Percentiles rank a stretch among this genome's conserved stretches.
These are phyloP conservation scores for Hyalella azteca DNA, from an alignment of 2,888 invertebrate genomes.

Conservation along the genomic window DNA sequence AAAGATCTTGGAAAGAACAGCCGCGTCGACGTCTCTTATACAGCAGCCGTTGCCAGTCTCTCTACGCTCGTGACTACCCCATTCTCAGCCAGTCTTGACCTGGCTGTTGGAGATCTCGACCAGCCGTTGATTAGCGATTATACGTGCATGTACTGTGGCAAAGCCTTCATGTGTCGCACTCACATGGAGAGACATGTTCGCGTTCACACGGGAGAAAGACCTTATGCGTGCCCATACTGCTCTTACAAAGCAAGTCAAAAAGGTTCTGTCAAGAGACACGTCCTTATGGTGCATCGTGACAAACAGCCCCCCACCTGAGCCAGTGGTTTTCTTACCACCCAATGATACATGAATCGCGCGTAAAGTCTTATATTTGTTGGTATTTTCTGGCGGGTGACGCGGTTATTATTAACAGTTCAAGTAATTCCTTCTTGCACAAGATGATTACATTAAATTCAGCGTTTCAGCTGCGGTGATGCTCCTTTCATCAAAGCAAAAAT, in stretches of 20 bases:
- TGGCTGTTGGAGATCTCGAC: not conserved
- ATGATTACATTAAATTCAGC: no score
- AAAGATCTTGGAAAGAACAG: not conserved
- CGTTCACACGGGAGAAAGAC: constrained; percentile 52
- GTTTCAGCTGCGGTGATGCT: no score
- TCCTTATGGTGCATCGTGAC: constrained; percentile 40
- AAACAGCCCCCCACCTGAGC: not conserved
- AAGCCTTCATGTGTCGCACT: constrained; percentile 50
- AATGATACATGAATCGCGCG: no score
- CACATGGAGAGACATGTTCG: constrained; percentile 46
- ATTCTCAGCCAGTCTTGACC: not conserved
- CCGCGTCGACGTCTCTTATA: not conserved
- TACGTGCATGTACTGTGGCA: constrained; percentile 46
- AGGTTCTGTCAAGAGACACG: constrained; percentile 49
- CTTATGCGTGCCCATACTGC: constrained; percentile 54
- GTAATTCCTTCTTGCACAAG: no score
- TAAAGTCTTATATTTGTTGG: no score
- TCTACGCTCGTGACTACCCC: not conserved
- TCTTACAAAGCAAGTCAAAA: constrained; percentile 51
- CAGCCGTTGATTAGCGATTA: constrained; percentile 14
- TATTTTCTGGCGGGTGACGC: no score
- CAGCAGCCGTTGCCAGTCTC: not conserved
- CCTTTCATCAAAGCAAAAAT: no score
- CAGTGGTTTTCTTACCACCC: not conserved
- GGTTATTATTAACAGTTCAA: no score